Percentiles rank a stretch among this genome's conserved stretches.
Conservation (phyloP, 2,113 vertebrate genomes). For the Xiphophorus couchianus region DNA sequence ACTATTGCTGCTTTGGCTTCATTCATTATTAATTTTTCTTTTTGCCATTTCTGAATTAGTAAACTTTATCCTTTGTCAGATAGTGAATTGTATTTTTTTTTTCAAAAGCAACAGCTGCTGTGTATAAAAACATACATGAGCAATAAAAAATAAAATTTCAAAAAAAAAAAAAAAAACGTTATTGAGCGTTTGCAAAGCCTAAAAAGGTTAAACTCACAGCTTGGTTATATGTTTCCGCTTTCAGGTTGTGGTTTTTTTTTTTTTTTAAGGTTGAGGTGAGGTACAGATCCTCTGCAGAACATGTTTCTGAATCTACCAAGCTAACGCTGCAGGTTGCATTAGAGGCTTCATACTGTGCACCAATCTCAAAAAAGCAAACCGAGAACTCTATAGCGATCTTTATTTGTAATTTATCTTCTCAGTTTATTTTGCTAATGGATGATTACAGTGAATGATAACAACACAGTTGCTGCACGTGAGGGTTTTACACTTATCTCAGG, state of each 20-base stretch:
- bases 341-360: not conserved
- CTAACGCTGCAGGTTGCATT: constrained; percentile 1
- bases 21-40: not conserved
- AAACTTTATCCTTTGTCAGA: not conserved
- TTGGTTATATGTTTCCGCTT: constrained; percentile 32
- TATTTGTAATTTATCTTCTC: not conserved
- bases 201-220: constrained; percentile 17
- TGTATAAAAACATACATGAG: not conserved
- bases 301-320: not conserved
- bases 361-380: not conserved
- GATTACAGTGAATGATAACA: not conserved
- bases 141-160: not conserved
- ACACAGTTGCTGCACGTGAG: constrained; percentile 10
- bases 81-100: too few relatives aligned
- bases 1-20: not conserved
- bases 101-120: not conserved
- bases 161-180: not conserved
- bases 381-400: not conserved
- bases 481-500: constrained; percentile 1
- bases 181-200: not conserved
- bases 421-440: not conserved
- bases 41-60: not conserved
- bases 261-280: constrained; percentile 3
- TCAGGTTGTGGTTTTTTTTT: constrained; percentile 47
- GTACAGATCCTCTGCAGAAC: constrained; percentile 25